phyloP scores from a whole-genome alignment of 2,797 vertebrate species.

The Urosaurus nigricauda region DNA sequence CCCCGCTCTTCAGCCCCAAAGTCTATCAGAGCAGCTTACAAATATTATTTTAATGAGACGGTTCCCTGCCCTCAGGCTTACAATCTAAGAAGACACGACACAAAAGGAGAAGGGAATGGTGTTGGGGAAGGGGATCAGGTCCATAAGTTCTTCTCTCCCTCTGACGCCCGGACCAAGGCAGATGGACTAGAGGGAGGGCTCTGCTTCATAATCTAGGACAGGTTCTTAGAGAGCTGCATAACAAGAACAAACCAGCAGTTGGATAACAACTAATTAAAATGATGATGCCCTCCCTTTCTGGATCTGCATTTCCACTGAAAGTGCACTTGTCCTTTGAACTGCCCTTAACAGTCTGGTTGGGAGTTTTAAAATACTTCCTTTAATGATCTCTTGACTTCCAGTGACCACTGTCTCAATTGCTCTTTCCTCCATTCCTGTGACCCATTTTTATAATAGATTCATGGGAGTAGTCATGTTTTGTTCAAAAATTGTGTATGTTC shows the following conservation, averaged over 20 bases:
- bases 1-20: too few relatives aligned
- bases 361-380: neutral
- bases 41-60: too few relatives aligned
- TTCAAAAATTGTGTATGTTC: neutral
- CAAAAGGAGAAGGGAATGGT: too few relatives aligned
- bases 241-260: neutral
- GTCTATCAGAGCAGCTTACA: too few relatives aligned
- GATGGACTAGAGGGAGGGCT: too few relatives aligned
- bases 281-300: neutral
- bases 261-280: neutral
- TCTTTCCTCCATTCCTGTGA: neutral
- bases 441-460: neutral
- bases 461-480: neutral
- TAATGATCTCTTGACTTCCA: neutral
- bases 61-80: too few relatives aligned
- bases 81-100: too few relatives aligned
- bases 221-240: neutral
- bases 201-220: too few relatives aligned
- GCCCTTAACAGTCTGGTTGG: constrained; percentile 7
- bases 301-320: neutral
- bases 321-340: constrained; percentile 2
- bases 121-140: too few relatives aligned
- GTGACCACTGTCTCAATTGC: neutral
- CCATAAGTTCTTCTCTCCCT: too few relatives aligned
- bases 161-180: too few relatives aligned